These are phyloP conservation scores for Cephalotes varians DNA, from an alignment of 2,888 invertebrate species.

Conservation along the genomic window DNA sequence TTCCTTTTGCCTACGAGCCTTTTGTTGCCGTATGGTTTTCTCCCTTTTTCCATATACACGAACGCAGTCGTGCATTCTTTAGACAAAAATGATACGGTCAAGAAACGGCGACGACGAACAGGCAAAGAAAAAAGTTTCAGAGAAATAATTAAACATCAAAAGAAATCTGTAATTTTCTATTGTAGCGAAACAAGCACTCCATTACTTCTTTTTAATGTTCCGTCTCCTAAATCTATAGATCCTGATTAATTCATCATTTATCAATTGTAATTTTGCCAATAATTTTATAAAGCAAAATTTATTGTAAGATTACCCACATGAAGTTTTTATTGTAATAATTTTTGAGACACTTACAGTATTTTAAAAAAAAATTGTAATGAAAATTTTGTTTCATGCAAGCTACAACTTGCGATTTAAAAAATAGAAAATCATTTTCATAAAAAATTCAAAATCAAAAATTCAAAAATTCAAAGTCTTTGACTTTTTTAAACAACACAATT, in stretches of 20 bases:
- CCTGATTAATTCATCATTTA: neutral
- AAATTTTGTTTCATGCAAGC: too few species aligned
- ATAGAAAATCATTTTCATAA: too few species aligned
- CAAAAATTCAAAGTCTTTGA: too few species aligned
- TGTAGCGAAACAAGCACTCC: neutral
- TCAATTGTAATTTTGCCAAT: neutral
- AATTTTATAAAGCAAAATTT: too few species aligned
- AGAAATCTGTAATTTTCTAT: constrained; percentile 5
- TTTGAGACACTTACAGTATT: too few species aligned
- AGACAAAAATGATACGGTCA: constrained; percentile 64
- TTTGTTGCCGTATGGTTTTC: constrained; percentile 67
- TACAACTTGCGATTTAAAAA: too few species aligned
- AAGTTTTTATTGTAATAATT: too few species aligned
- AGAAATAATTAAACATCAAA: neutral
- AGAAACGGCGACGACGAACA: neutral
- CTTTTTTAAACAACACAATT: too few species aligned
- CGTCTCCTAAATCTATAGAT: too few species aligned
- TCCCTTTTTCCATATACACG: constrained; percentile 34
- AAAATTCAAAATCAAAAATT: too few species aligned
- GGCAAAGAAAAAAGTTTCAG: neutral
- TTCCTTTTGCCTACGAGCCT: constrained; percentile 72
- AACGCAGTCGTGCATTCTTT: constrained; percentile 61
- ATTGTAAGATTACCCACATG: too few species aligned
- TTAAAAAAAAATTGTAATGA: too few species aligned
- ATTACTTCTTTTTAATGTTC: neutral